Base-by-base conservation (phyloP, 1,140 invertebrate genomes). In the Potamilus streckersoni region DNA sequence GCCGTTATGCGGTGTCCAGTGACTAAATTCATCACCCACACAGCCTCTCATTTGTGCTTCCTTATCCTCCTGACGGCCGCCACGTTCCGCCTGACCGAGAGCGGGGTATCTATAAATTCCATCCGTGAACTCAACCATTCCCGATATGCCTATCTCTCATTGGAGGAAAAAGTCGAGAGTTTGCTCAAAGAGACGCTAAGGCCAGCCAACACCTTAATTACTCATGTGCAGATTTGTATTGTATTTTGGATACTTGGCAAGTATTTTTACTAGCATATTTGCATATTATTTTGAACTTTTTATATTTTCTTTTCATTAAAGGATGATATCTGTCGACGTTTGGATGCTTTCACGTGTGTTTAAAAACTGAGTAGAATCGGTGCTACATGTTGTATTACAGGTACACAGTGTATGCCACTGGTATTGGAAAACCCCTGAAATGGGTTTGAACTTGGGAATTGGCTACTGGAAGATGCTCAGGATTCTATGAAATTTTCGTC, bases 1-100 rank as follows among this genome's bases (percentile, higher is more conserved):
- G 94, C 95, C 84, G 97, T 96, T 13, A 95, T 99, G 93, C 93
- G 97, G 76, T 98, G 98, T 87, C 98, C 98, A 15, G 98, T 99
- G 91, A 98, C 99, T 90, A 99, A 99, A 91, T 99, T 99, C 91
- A 97, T 99, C 80, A 98, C 97, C 87, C 96, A 99, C 90, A 89
- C 87, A 1, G 83, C 88, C n/a, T 89, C 88, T 55, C 88, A 90
- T 72, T 80, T 89, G 56, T 88, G 88, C 76, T 90, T 90, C 82
- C 85, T 90, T 38, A 83, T 89, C 13, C 81, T 90, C 15, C 79
- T 90, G 63, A 85, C 89, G 59, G 88, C 86, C 19, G 89, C 89
- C 49, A 90, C 89, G 62, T 90, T 90, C 78, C 85, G 88, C 19
- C 79, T 89, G 59, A 86, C 87, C 20, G 87, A 89, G 79, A 84